Percentiles rank a stretch among this genome's conserved stretches.
Conservation (phyloP, 2,797 vertebrate species). For the Pristis pectinata region DNA sequence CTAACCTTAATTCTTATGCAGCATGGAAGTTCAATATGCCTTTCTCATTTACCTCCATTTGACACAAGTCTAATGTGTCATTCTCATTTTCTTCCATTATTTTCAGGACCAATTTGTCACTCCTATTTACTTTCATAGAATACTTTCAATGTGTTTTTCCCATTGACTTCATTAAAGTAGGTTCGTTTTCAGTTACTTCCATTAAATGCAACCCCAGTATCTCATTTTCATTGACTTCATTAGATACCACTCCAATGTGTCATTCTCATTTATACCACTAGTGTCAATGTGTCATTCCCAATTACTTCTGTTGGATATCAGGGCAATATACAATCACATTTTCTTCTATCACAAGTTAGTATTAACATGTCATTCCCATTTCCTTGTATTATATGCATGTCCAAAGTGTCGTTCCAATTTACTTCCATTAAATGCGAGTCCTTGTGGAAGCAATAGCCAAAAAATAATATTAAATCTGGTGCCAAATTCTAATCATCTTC, state of each 20-base stretch:
- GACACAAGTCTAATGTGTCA: neutral
- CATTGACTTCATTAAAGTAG: neutral
- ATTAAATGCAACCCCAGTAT: neutral
- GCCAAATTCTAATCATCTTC: neutral
- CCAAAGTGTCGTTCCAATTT: conserved; percentile 17
- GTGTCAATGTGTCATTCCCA: conserved; percentile 13
- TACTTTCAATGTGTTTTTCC: neutral
- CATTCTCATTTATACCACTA: conserved; percentile 2
- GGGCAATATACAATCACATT: conserved; percentile 11
- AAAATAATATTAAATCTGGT: neutral
- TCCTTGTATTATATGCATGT: neutral
- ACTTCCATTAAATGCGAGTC: neutral
- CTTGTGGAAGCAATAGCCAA: neutral
- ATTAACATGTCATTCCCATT: neutral
- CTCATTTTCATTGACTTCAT: neutral
- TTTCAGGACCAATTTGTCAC: neutral
- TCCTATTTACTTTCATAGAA: neutral
- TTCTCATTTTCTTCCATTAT: conserved; percentile 14
- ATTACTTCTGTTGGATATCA: conserved; percentile 14
- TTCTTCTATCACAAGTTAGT: neutral
- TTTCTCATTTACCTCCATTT: neutral
- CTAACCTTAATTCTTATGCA: neutral
- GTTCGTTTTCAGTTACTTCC: neutral
- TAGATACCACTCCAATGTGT: neutral
- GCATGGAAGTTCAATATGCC: neutral